Percentiles rank a stretch among this genome's conserved stretches.
Conservation (phyloP, 2,113 vertebrate genomes). For the Mola mola region DNA sequence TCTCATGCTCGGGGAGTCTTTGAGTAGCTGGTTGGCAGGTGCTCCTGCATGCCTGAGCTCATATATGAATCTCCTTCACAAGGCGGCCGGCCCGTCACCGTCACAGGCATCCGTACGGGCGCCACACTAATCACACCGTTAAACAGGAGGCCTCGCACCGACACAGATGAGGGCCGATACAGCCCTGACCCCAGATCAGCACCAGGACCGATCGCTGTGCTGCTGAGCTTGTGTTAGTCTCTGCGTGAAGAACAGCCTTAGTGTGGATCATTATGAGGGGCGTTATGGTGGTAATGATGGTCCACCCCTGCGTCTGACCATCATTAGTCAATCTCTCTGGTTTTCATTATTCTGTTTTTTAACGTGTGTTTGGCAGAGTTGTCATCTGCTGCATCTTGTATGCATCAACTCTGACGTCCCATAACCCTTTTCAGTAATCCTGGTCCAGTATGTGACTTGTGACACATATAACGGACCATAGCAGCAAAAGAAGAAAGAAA, state of each 20-base stretch:
- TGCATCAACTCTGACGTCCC: too few relatives aligned
- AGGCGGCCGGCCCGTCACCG: slow-evolving; percentile 33
- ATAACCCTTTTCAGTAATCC: too few relatives aligned
- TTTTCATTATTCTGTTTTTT: too few relatives aligned
- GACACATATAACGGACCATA: too few relatives aligned
- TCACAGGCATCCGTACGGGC: slow-evolving; percentile 39
- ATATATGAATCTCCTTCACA: slow-evolving; percentile 56
- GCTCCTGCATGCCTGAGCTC: slow-evolving; percentile 28
- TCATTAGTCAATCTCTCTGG: too few relatives aligned
- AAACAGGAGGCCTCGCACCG: slow-evolving; percentile 33
- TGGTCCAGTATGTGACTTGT: too few relatives aligned
- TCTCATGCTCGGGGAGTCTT: slow-evolving; percentile 23
- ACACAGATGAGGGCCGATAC: slow-evolving; percentile 33
- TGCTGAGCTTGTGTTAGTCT: slow-evolving; percentile 10
- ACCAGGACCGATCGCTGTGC: not conserved
- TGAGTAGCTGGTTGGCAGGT: slow-evolving; percentile 42
- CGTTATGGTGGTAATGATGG: not conserved
- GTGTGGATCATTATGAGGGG: not conserved
- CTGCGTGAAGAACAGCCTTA: slow-evolving; percentile 11
- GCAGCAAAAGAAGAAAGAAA: too few relatives aligned
- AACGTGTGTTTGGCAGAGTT: too few relatives aligned
- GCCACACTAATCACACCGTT: slow-evolving; percentile 62
- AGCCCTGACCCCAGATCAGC: slow-evolving; percentile 37
- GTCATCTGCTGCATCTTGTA: too few relatives aligned
- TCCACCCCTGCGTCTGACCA: too few relatives aligned